These are phyloP conservation scores for Burhinus oedicnemus DNA, from an alignment of 2,113 vertebrate genomes.

Conservation along the genomic window DNA sequence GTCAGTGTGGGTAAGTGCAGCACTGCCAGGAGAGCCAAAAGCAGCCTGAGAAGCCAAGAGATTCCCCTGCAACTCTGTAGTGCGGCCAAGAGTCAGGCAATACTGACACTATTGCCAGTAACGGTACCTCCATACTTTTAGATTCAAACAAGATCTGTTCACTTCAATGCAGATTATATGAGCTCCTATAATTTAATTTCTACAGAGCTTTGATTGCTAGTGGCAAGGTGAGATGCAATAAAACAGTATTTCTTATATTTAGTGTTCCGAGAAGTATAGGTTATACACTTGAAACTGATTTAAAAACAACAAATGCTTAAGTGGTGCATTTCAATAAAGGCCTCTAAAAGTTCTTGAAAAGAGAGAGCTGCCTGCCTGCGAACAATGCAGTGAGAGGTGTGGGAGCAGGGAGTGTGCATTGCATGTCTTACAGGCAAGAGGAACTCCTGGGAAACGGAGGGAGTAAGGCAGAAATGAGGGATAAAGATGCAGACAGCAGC, in stretches of 20 bases:
- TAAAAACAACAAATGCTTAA: background rate
- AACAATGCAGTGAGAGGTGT: background rate
- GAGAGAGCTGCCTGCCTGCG: rapidly evolving
- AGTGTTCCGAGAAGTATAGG: background rate
- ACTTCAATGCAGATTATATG: background rate
- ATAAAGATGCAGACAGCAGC: rapidly evolving
- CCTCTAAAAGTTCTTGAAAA: background rate
- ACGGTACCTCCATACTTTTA: background rate
- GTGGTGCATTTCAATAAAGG: background rate
- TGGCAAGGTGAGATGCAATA: background rate
- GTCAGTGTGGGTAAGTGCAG: background rate
- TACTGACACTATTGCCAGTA: background rate
- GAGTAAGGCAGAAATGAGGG: background rate
- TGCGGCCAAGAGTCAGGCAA: background rate
- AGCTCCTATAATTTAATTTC: background rate
- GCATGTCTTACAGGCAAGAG: background rate
- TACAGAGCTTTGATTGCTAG: background rate
- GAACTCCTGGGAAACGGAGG: background rate
- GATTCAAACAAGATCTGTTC: background rate
- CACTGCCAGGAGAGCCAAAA: background rate
- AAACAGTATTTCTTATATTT: background rate
- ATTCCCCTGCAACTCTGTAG: background rate
- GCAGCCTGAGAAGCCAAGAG: background rate
- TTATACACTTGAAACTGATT: background rate
- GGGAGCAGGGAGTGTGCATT: background rate